Percentiles rank a stretch among this genome's conserved stretches.
Conservation (phyloP, 2,888 invertebrate species). For the Alviniconcha strummeri region DNA sequence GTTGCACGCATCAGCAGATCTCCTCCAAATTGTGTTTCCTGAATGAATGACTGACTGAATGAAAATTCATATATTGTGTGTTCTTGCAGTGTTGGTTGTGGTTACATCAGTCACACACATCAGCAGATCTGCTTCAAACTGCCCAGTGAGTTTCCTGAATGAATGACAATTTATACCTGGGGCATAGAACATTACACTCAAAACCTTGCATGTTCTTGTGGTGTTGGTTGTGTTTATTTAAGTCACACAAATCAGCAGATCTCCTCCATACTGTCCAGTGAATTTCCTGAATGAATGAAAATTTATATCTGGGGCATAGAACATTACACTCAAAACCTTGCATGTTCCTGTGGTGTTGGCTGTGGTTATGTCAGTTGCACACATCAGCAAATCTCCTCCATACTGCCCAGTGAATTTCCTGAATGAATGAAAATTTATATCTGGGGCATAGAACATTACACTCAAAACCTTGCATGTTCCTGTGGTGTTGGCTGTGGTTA, state of each 20-base stretch:
- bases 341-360: background rate
- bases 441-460: background rate
- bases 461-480: background rate
- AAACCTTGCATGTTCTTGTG: background rate
- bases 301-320: background rate
- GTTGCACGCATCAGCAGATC: conserved; percentile 52
- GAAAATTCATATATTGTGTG: background rate
- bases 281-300: background rate
- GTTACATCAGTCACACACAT: conserved; percentile 56
- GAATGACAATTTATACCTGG: background rate
- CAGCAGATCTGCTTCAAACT: conserved; percentile 58
- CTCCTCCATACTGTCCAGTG: conserved; percentile 63
- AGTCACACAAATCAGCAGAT: conserved; percentile 54
- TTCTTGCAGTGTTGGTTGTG: background rate
- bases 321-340: background rate
- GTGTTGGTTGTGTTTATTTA: conserved; percentile 43
- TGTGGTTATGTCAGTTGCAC: conserved; percentile 53
- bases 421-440: background rate
- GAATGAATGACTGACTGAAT: background rate
- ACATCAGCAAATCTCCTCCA: conserved; percentile 56
- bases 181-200: background rate
- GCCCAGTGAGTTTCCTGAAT: conserved; percentile 49
- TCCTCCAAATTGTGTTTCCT: conserved; percentile 54
- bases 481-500: conserved; percentile 40
- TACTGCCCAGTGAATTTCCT: conserved; percentile 55